Percentiles rank a stretch among this genome's conserved stretches.
Evolutionary conservation across 2,888 invertebrate genomes (phyloP).

Genomic region (Pasiphila rectangulata): DNA sequence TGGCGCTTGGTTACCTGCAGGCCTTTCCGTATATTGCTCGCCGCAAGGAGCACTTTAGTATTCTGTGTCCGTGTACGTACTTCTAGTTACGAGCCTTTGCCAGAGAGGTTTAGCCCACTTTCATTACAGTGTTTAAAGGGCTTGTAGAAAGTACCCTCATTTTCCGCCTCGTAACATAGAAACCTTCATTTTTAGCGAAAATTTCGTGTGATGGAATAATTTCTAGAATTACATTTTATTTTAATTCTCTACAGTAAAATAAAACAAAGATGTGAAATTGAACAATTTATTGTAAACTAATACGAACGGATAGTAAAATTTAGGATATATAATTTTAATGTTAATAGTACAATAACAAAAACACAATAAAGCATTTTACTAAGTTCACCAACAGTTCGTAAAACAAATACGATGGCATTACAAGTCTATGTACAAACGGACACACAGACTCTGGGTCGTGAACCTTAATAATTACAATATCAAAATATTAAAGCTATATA

Average conservation of each 20-base stretch:
- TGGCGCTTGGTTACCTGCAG: background rate
- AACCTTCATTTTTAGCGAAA: conserved; percentile 19
- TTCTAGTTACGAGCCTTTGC: conserved; percentile 26
- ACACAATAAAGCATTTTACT: conserved; percentile 75
- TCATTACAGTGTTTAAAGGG: conserved; percentile 25
- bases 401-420: conserved; percentile 65
- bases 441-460: conserved; percentile 38
- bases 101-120: conserved; percentile 28
- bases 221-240: too few species aligned
- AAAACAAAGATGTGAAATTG: conserved; percentile 51
- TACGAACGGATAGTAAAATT: conserved; percentile 79
- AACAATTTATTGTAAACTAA: conserved; percentile 80
- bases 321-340: conserved; percentile 77
- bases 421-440: conserved; percentile 54
- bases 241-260: conserved; percentile 19
- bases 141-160: conserved; percentile 26
- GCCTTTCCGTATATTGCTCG: conserved; percentile 6
- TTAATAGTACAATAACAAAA: conserved; percentile 74
- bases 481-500: conserved; percentile 74
- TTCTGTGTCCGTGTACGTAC: conserved; percentile 19
- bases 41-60: conserved; percentile 11
- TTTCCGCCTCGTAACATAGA: conserved; percentile 24
- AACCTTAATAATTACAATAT: conserved; percentile 57
- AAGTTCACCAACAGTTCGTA: conserved; percentile 72
- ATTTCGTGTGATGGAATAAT: conserved; percentile 3